Evolutionary conservation across 2,113 vertebrate genomes (phyloP).

Genomic region (Peromyscus maniculatus): DNA sequence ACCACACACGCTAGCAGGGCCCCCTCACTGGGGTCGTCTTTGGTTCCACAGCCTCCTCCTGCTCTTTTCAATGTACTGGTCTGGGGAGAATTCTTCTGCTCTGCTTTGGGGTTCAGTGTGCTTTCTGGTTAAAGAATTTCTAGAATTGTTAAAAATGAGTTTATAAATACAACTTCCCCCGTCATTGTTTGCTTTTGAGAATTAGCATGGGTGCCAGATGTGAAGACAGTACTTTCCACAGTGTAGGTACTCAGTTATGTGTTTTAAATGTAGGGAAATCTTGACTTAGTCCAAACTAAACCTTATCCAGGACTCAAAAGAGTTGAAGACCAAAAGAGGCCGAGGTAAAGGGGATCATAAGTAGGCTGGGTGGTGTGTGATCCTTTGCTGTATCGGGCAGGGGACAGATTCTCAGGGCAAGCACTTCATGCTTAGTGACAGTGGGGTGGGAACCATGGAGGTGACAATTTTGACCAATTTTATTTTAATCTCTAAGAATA

Average conservation of each 20-base stretch:
- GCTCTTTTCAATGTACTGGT: slow-evolving; percentile 1
- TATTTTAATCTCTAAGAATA: slow-evolving; percentile 11
- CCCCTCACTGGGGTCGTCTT: slow-evolving; percentile 42
- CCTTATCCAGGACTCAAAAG: slow-evolving; percentile 40
- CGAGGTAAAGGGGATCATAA: slow-evolving; percentile 6
- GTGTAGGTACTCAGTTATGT: not conserved
- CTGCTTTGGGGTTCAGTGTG: slow-evolving; percentile 14
- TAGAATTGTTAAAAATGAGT: slow-evolving; percentile 34
- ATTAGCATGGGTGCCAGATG: not conserved
- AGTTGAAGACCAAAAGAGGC: slow-evolving; percentile 30
- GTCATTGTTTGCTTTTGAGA: slow-evolving; percentile 56
- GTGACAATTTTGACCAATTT: slow-evolving; percentile 1
- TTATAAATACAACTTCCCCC: slow-evolving; percentile 45
- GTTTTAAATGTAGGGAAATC: slow-evolving; percentile 23
- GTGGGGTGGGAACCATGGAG: not conserved
- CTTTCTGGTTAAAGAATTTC: slow-evolving; percentile 17
- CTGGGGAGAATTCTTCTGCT: not conserved
- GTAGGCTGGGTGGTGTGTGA: not conserved
- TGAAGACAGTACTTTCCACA: slow-evolving; percentile 13
- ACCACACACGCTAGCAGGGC: not conserved
- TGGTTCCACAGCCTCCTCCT: not conserved
- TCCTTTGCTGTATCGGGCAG: not conserved
- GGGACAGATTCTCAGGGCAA: not conserved
- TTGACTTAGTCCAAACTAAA: slow-evolving; percentile 33
- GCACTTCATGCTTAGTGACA: not conserved